These are phyloP conservation scores for Balaenoptera acutorostrata DNA, from an alignment of 2,113 vertebrate genomes.

Conservation along the genomic window DNA sequence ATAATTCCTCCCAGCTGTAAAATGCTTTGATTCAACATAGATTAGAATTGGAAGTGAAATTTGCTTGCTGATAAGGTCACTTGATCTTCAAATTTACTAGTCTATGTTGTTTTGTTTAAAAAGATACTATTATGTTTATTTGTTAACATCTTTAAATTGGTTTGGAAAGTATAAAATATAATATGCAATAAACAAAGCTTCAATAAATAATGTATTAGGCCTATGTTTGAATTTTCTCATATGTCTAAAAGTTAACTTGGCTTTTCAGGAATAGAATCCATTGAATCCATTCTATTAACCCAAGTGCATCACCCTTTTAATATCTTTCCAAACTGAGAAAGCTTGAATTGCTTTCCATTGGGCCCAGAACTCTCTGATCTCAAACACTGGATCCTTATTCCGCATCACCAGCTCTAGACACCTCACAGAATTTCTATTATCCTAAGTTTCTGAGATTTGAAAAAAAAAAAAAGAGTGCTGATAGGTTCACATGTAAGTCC, in stretches of 20 bases:
- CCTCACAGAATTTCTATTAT: background rate
- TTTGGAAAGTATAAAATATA: background rate
- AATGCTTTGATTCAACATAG: background rate
- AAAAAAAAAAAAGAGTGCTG: background rate
- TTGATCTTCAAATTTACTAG: background rate
- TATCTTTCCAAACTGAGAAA: background rate
- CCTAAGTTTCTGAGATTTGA: background rate
- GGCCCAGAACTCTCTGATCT: background rate
- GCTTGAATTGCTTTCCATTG: background rate
- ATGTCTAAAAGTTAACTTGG: conserved; percentile 3
- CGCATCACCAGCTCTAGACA: background rate
- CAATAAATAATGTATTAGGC: background rate
- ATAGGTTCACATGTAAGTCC: background rate
- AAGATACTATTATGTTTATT: background rate
- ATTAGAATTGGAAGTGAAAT: background rate
- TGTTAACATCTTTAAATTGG: background rate
- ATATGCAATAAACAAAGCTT: background rate
- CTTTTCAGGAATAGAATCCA: background rate
- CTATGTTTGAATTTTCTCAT: background rate
- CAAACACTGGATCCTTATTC: background rate
- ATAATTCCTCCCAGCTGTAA: background rate
- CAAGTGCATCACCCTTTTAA: background rate
- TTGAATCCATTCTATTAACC: background rate
- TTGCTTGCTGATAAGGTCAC: background rate
- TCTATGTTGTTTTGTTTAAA: background rate